These are phyloP conservation scores for Amyelois transitella DNA, from an alignment of 1,140 invertebrate species.

Conservation along the genomic window DNA sequence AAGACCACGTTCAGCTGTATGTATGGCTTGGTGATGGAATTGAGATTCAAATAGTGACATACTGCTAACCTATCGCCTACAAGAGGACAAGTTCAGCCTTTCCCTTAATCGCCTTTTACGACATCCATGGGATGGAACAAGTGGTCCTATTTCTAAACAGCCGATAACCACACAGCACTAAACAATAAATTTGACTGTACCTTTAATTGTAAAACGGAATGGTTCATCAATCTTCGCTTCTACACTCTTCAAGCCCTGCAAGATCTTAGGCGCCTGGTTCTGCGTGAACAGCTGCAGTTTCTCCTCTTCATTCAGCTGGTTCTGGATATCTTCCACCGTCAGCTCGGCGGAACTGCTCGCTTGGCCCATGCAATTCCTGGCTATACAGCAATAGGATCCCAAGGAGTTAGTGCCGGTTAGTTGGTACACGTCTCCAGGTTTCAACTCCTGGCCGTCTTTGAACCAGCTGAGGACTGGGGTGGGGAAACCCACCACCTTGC, in stretches of 20 bases:
- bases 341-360: conserved; percentile 89
- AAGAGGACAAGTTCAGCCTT: too few species aligned
- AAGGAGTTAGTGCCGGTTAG: conserved; percentile 91
- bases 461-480: conserved; percentile 91
- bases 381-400: conserved; percentile 93
- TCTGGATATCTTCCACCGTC: conserved; percentile 92
- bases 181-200: conserved; percentile 45
- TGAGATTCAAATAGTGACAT: too few species aligned
- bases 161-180: too few species aligned
- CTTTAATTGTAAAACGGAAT: conserved; percentile 87
- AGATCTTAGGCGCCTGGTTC: conserved; percentile 88
- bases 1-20: too few species aligned
- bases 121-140: too few species aligned
- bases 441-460: conserved; percentile 92
- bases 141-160: too few species aligned
- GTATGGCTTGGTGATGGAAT: too few species aligned
- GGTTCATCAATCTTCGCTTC: conserved; percentile 88
- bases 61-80: too few species aligned
- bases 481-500: conserved; percentile 93
- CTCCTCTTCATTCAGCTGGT: conserved; percentile 91
- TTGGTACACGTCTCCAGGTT: conserved; percentile 94
- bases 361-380: conserved; percentile 93
- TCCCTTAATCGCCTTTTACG: too few species aligned
- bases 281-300: conserved; percentile 82
- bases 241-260: conserved; percentile 86